Conservation (phyloP, 2,797 vertebrate species). For the Halcyon smyrnensis region DNA sequence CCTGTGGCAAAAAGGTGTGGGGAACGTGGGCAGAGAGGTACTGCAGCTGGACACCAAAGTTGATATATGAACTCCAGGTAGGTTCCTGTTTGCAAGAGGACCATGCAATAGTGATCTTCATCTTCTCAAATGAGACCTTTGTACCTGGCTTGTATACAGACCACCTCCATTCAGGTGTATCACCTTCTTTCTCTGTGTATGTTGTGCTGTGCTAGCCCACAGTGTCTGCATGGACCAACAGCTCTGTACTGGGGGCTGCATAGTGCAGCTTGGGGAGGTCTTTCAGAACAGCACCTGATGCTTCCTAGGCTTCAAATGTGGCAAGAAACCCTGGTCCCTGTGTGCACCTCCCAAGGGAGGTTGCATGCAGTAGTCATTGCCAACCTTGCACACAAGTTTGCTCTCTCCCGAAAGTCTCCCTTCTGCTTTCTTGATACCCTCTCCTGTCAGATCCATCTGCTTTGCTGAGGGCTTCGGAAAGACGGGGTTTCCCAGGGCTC, state of each 20-base stretch:
- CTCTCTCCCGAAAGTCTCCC: background rate
- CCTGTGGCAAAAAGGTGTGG: background rate
- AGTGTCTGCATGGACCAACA: background rate
- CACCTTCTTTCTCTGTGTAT: background rate
- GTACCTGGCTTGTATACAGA: too few species aligned
- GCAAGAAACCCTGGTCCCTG: background rate
- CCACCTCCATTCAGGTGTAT: background rate
- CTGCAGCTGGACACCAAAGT: accelerated
- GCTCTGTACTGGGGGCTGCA: background rate
- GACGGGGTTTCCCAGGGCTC: background rate
- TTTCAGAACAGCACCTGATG: background rate
- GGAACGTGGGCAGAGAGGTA: background rate
- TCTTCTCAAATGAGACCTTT: background rate
- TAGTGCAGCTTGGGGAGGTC: accelerated
- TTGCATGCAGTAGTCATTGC: background rate
- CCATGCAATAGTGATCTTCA: accelerated
- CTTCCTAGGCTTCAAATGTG: background rate
- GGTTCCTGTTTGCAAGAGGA: background rate
- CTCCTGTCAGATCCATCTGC: background rate
- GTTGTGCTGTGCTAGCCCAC: accelerated
- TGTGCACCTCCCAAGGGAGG: accelerated
- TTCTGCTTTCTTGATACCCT: background rate
- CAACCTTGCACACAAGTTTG: accelerated
- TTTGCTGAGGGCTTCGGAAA: background rate
- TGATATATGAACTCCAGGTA: background rate